phyloP scores from a whole-genome alignment of 1,140 invertebrate species.

The Patella vulgata region DNA sequence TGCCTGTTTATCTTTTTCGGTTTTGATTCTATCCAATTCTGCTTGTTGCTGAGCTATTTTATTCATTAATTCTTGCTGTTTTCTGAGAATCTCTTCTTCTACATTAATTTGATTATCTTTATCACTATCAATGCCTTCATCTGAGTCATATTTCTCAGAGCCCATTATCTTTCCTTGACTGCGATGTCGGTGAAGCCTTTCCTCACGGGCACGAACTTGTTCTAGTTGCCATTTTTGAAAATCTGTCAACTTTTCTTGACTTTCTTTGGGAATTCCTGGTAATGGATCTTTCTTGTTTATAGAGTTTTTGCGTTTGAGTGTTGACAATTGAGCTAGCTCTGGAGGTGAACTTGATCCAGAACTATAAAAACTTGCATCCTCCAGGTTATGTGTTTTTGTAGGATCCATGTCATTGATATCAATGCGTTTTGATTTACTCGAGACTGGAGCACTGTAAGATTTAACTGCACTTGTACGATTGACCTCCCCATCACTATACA shows the following conservation, averaged over 20 bases:
- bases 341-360: conserved; percentile 23
- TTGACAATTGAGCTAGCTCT: conserved; percentile 24
- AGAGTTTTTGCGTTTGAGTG: conserved; percentile 19
- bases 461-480: conserved; percentile 9
- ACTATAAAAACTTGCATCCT: too few relatives aligned
- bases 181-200: conserved; percentile 30
- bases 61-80: conserved; percentile 26
- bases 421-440: conserved; percentile 13
- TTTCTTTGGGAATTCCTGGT: not conserved
- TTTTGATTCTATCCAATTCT: conserved; percentile 17
- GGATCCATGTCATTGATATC: not conserved
- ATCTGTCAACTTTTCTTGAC: conserved; percentile 40
- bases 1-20: too few relatives aligned
- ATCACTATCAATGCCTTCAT: not conserved
- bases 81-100: conserved; percentile 14
- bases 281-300: too few relatives aligned
- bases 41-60: conserved; percentile 18
- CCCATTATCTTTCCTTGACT: conserved; percentile 6
- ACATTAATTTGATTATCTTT: too few relatives aligned
- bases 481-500: conserved; percentile 19
- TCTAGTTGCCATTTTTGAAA: conserved; percentile 59
- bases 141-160: conserved; percentile 9
- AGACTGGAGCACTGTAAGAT: conserved; percentile 20
- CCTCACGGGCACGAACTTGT: conserved; percentile 45
- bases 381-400: not conserved